Conservation (phyloP, 2,797 vertebrate genomes). For the Setipinna tenuifilis region DNA sequence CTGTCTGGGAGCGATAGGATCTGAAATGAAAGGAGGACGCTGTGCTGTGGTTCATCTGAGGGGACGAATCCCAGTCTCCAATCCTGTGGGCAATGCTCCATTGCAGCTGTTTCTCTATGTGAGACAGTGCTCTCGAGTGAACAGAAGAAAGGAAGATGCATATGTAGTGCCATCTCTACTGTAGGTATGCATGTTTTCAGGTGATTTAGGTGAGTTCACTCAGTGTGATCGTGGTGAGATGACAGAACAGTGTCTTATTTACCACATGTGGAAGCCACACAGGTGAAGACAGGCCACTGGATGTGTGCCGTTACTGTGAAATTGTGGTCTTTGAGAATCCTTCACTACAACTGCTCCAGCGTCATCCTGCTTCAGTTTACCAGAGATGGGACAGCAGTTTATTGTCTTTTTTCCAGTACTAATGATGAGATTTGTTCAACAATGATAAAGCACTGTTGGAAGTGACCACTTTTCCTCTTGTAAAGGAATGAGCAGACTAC, state of each 20-base stretch:
- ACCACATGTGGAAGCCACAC: not conserved
- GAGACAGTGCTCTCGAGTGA: not conserved
- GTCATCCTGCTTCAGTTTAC: not conserved
- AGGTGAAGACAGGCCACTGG: not conserved
- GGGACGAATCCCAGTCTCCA: not conserved
- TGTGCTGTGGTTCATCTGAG: not conserved
- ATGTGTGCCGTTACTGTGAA: not conserved
- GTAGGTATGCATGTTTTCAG: not conserved
- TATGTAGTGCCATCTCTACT: not conserved
- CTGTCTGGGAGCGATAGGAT: conserved; percentile 1
- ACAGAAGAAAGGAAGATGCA: not conserved
- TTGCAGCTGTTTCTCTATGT: not conserved
- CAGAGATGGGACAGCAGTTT: conserved; percentile 67
- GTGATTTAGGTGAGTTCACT: not conserved
- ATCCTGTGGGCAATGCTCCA: not conserved
- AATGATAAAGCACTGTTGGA: conserved; percentile 52
- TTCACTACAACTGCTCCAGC: not conserved
- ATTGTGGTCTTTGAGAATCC: not conserved
- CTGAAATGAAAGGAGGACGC: not conserved
- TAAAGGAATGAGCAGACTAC: conserved; percentile 5
- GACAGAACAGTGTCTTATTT: not conserved
- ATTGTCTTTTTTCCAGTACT: conserved; percentile 85
- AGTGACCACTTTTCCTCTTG: conserved; percentile 11
- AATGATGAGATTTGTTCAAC: conserved; percentile 58
- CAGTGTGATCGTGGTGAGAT: not conserved